Evolutionary conservation across 2,797 vertebrate genomes (phyloP).

Genomic region (Trematomus bernacchii): DNA sequence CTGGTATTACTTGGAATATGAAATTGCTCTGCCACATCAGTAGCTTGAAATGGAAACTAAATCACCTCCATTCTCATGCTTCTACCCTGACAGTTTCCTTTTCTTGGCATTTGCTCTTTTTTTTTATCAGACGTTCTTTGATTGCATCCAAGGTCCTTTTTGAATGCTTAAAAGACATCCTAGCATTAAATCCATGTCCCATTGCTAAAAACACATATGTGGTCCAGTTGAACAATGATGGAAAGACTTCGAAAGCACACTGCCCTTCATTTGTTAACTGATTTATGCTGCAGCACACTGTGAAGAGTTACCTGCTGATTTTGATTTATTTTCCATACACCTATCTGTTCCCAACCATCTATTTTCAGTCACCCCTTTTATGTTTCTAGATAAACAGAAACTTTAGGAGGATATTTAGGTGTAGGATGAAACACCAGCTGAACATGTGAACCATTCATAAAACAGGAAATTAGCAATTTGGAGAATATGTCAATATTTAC

Average conservation of each 20-base stretch:
- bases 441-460: constrained; percentile 62
- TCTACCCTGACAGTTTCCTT: constrained; percentile 42
- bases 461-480: constrained; percentile 68
- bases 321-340: constrained; percentile 43
- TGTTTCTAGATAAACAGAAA: constrained; percentile 58
- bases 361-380: constrained; percentile 55
- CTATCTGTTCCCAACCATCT: constrained; percentile 47
- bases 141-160: constrained; percentile 30
- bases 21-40: constrained; percentile 75
- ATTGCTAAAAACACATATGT: constrained; percentile 16
- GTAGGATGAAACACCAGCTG: constrained; percentile 62
- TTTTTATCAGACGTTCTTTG: constrained; percentile 28
- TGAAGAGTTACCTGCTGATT: constrained; percentile 23
- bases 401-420: constrained; percentile 39
- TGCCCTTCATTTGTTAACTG: constrained; percentile 18
- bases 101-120: constrained; percentile 30
- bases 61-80: constrained; percentile 61
- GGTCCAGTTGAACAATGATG: constrained; percentile 26
- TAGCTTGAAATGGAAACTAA: constrained; percentile 80
- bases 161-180: constrained; percentile 26
- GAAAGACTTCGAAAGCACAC: constrained; percentile 6
- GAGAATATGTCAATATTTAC: constrained; percentile 77
- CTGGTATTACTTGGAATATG: constrained; percentile 82
- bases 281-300: constrained; percentile 17
- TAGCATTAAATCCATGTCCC: constrained; percentile 18